Conservation (phyloP, 53 echinoderm and acorn worm genomes). For the Zoroaster sp. region DNA sequence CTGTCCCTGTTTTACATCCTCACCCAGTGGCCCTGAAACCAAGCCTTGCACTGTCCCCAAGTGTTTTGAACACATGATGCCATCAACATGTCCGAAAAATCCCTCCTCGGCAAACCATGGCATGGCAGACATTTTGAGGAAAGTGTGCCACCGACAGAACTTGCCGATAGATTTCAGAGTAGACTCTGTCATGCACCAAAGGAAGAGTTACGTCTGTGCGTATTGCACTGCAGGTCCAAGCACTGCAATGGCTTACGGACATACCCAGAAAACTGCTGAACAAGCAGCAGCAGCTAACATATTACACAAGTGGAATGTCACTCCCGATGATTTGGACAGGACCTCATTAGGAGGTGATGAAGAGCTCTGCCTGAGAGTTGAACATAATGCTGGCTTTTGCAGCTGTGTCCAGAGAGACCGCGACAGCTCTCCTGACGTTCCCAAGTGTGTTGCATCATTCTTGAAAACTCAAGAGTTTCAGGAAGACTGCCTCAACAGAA, state of each 20-base stretch:
- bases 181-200: not conserved
- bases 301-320: not conserved
- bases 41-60: not conserved
- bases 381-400: constrained; percentile 14
- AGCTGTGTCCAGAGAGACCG: not conserved
- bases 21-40: not conserved
- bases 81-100: not conserved
- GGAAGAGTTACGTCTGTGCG: not conserved
- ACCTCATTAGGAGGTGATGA: not conserved
- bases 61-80: not conserved
- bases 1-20: not conserved
- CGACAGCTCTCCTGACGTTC: not conserved
- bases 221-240: not conserved
- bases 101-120: not conserved
- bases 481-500: not conserved
- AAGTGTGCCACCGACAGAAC: not conserved
- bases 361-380: constrained; percentile 1
- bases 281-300: constrained; percentile 11
- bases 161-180: not conserved
- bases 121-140: constrained; percentile 7
- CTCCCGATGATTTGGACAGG: not conserved
- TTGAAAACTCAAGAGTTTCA: not conserved
- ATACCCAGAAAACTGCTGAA: not conserved
- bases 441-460: not conserved
- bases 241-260: not conserved